Base-by-base conservation (phyloP, 2,113 vertebrate genomes). In the Motacilla tschutschensis region DNA sequence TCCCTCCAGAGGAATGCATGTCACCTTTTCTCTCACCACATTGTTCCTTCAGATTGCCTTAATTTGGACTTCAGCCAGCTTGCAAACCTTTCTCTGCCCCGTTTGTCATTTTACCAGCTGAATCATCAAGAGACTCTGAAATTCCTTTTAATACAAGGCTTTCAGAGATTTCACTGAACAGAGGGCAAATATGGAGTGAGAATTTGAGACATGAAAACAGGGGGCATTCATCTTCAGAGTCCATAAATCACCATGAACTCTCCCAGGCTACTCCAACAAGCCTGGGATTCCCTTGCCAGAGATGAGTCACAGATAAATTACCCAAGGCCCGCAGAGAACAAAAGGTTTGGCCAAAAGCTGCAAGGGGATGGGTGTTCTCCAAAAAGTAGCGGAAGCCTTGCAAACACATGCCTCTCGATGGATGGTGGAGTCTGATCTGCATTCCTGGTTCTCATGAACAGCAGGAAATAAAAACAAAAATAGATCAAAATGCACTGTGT, bases 381-480 rank as follows among this genome's bases (percentile, higher is more conserved):
- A 94, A 94, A 76, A 92, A 89, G 79, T 28, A 89, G 64, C 10
- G 7, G 82, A 92, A 90, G 76, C 53, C 64, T 91, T 91, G 79
- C 75, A 77, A 90, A 77, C 58, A 66, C 79, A 85, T 74, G 85
- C 35, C 28, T 94, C 65, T 73, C 17, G 0, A 36, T 63, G 82
- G 82, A 92, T 11, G 29, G 44, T 78, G 62, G 48, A 82, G 88
- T 40, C 33, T 76, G 73, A 66, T 81, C 78, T 79, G 53, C 69
- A 57, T 90, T 94, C 84, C 60, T 85, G 57, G 60, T 92, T 91
- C 81, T 91, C 79, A 92, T 60, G 81, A 92, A 71, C 64, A 88
- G 88, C 86, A 94, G 79, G 88, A 92, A 94, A 86, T 82, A 76
- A 92, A 91, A 80, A 20, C 50, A 94, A 83, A 92, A 91, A 94